Evolutionary conservation across 1,140 invertebrate genomes (phyloP).

Genomic region (Pseudoatta argentina): DNA sequence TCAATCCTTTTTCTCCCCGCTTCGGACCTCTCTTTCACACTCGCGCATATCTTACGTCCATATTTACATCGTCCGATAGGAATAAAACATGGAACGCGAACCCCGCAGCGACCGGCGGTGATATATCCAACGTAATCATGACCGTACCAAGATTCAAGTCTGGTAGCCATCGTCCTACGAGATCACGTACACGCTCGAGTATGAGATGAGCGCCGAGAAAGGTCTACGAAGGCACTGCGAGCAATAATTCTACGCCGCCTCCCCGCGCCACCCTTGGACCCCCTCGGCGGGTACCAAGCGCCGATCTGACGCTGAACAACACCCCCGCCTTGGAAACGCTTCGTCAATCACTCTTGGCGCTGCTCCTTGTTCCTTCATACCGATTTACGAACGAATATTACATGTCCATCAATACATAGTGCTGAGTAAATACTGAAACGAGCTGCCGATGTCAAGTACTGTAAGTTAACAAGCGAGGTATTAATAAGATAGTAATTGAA

Average conservation of each 20-base stretch:
- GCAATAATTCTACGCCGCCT: conserved; percentile 68
- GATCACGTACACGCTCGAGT: conserved; percentile 76
- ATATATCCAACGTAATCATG: conserved; percentile 63
- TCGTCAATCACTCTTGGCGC: conserved; percentile 48
- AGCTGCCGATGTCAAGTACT: background rate
- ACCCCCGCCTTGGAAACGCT: conserved; percentile 46
- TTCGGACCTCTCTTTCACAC: conserved; percentile 22
- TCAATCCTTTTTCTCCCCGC: conserved; percentile 14
- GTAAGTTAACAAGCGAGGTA: background rate
- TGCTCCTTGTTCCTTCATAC: conserved; percentile 40
- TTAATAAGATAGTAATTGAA: conserved; percentile 4
- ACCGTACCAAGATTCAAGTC: conserved; percentile 71
- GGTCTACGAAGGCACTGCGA: conserved; percentile 67
- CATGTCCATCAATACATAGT: background rate
- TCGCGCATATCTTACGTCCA: conserved; percentile 32
- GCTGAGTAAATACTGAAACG: conserved; percentile 13
- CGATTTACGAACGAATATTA: conserved; percentile 41
- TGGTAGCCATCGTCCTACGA: conserved; percentile 79
- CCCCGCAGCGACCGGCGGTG: conserved; percentile 59
- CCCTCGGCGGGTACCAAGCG: conserved; percentile 44
- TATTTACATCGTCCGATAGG: conserved; percentile 57
- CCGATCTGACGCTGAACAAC: conserved; percentile 56
- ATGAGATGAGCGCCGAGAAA: conserved; percentile 66
- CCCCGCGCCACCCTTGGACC: conserved; percentile 9
- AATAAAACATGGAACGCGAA: conserved; percentile 55